phyloP scores from a whole-genome alignment of 2,888 invertebrate species.

The Drosophila meridiana region DNA sequence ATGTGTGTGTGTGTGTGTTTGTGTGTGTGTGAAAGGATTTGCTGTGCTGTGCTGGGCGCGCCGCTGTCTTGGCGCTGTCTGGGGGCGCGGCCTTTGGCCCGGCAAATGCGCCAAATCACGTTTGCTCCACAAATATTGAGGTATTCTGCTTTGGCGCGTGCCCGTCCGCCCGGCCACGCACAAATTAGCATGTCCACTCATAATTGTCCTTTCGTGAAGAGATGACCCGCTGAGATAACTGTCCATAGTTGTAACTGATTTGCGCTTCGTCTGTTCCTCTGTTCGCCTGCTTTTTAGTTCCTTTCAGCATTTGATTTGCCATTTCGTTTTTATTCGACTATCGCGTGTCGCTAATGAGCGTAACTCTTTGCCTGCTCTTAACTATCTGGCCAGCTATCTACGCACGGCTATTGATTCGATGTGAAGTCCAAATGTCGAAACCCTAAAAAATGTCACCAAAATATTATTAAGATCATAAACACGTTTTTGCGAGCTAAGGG shows the following conservation, averaged over 20 bases:
- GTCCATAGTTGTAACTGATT: constrained; percentile 82
- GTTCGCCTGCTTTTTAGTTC: constrained; percentile 23
- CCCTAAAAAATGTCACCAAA: constrained; percentile 2
- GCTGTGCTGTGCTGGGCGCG: constrained; percentile 42
- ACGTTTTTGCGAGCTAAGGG: not conserved
- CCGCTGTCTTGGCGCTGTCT: constrained; percentile 25
- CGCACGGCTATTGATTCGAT: constrained; percentile 36
- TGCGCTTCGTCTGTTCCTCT: constrained; percentile 40
- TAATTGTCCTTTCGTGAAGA: constrained; percentile 82
- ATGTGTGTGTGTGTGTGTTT: constrained; percentile 12
- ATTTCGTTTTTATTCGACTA: constrained; percentile 68
- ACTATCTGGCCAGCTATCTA: constrained; percentile 8
- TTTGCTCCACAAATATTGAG: constrained; percentile 80
- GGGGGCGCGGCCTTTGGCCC: constrained; percentile 55
- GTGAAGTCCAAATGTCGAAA: constrained; percentile 4
- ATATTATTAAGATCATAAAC: not conserved
- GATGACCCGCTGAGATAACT: constrained; percentile 83
- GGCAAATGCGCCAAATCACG: constrained; percentile 81
- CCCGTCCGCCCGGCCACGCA: constrained; percentile 60
- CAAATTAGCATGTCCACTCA: constrained; percentile 83
- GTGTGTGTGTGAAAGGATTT: constrained; percentile 41
- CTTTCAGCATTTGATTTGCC: constrained; percentile 70
- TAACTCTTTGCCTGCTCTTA: constrained; percentile 22
- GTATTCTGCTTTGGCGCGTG: constrained; percentile 80
- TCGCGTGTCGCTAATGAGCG: constrained; percentile 79